Evolutionary conservation across 2,888 invertebrate genomes (phyloP).

Genomic region (Bursaphelenchus okinawaensis): DNA sequence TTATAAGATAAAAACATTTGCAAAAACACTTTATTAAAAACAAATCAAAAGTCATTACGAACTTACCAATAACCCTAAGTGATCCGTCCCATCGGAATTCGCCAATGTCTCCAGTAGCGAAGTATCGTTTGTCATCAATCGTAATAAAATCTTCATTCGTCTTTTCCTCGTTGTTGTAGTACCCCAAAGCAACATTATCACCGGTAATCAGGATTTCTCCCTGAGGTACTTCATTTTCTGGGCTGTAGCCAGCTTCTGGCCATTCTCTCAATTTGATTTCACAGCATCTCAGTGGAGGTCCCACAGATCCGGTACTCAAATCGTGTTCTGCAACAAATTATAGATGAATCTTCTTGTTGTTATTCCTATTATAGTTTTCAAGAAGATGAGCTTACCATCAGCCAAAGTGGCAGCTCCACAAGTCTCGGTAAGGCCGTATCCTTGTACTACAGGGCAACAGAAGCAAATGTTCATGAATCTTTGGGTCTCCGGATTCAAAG

Average conservation of each 20-base stretch:
- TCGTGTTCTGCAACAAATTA: conserved; percentile 61
- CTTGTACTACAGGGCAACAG: conserved; percentile 74
- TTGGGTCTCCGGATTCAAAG: conserved; percentile 88
- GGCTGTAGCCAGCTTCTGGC: conserved; percentile 84
- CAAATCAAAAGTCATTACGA: neutral
- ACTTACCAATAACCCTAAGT: conserved; percentile 86
- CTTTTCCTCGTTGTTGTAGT: conserved; percentile 82
- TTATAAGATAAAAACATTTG: too few relatives aligned
- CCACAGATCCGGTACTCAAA: conserved; percentile 75
- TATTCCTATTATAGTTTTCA: neutral
- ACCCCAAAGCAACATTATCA: conserved; percentile 83
- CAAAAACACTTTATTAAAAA: too few relatives aligned
- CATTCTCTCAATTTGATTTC: conserved; percentile 82
- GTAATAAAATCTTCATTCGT: conserved; percentile 72
- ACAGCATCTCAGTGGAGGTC: conserved; percentile 77
- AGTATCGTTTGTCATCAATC: conserved; percentile 69
- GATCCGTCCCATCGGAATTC: conserved; percentile 87
- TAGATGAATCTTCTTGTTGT: neutral
- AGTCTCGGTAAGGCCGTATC: conserved; percentile 82
- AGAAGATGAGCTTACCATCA: conserved; percentile 35
- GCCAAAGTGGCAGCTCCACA: conserved; percentile 74
- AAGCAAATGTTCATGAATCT: conserved; percentile 84
- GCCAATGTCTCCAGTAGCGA: conserved; percentile 91
- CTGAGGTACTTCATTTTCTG: conserved; percentile 79
- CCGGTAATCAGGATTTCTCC: conserved; percentile 83